These are phyloP conservation scores for Ammodytes marinus DNA, from an alignment of 2,113 vertebrate genomes.

Conservation along the genomic window DNA sequence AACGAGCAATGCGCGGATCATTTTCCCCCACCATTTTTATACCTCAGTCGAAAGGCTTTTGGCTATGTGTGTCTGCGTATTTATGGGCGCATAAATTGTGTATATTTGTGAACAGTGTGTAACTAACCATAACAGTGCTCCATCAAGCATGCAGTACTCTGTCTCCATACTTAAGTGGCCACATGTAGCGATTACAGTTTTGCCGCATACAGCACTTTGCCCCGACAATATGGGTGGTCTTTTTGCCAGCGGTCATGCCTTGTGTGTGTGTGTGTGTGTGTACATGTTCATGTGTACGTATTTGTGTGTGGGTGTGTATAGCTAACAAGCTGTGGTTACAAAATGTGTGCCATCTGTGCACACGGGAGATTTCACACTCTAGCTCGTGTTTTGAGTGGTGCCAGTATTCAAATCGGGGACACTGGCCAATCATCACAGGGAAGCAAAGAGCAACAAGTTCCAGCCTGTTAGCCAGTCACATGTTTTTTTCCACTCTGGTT, in stretches of 20 bases:
- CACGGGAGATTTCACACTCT: constrained; percentile 79
- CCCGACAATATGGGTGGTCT: constrained; percentile 35
- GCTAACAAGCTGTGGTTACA: constrained; percentile 75
- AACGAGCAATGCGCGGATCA: constrained; percentile 40
- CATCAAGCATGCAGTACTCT: constrained; percentile 39
- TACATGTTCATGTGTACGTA: not conserved
- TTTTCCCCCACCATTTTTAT: constrained; percentile 19
- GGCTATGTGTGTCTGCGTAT: constrained; percentile 15
- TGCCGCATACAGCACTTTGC: constrained; percentile 25
- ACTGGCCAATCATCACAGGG: constrained; percentile 69
- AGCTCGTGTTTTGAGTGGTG: constrained; percentile 68
- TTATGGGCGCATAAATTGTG: constrained; percentile 11
- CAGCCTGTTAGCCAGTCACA: constrained; percentile 56
- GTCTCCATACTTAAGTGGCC: constrained; percentile 58
- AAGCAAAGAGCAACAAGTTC: constrained; percentile 71
- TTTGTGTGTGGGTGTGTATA: constrained; percentile 51
- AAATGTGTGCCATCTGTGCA: constrained; percentile 80
- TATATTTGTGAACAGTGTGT: constrained; percentile 26
- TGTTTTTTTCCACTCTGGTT: constrained; percentile 17
- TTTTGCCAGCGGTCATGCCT: constrained; percentile 59
- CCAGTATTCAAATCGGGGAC: constrained; percentile 68
- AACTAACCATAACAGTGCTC: constrained; percentile 37
- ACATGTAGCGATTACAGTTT: constrained; percentile 48
- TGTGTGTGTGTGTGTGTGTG: not conserved
- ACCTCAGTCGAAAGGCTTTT: constrained; percentile 30